Conservation (phyloP, 2,888 invertebrate species). For the Hetaerina titia region DNA sequence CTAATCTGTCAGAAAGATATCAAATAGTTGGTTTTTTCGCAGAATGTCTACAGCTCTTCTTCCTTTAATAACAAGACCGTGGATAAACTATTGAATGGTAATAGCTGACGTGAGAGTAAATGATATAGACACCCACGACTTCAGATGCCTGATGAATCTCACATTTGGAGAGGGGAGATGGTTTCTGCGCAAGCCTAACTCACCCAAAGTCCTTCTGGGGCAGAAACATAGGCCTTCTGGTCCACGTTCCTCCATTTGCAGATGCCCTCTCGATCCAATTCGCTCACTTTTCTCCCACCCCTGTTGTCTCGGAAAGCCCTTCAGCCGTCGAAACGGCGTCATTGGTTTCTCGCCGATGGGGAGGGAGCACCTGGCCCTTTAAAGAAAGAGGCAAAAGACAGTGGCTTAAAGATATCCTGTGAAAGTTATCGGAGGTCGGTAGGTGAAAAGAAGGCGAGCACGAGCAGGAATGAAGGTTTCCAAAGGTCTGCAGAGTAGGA, state of each 20-base stretch:
- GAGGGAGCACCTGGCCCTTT: not conserved
- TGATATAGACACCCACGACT: not conserved
- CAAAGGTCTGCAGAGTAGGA: not conserved
- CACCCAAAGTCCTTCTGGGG: not conserved
- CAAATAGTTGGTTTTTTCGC: too few species aligned
- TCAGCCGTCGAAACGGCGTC: constrained; percentile 9
- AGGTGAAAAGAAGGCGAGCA: not conserved
- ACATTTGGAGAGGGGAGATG: not conserved
- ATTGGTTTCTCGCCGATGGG: not conserved
- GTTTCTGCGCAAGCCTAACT: not conserved
- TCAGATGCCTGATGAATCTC: not conserved
- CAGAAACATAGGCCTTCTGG: not conserved
- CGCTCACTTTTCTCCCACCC: not conserved
- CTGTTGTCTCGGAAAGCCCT: not conserved
- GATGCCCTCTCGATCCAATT: not conserved
- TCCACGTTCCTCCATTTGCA: not conserved
- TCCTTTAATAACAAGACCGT: too few species aligned
- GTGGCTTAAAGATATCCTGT: not conserved
- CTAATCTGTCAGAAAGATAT: too few species aligned
- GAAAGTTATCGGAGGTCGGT: not conserved
- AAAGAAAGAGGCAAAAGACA: not conserved
- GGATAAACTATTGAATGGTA: too few species aligned
- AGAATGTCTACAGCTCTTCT: too few species aligned
- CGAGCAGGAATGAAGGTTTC: not conserved
- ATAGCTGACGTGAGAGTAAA: too few species aligned